A percentile compares a stretch with the other conserved stretches of the same genome.
phyloP scores from a whole-genome alignment of 2,888 invertebrate genomes.

The Tetramorium bicarinatum region DNA sequence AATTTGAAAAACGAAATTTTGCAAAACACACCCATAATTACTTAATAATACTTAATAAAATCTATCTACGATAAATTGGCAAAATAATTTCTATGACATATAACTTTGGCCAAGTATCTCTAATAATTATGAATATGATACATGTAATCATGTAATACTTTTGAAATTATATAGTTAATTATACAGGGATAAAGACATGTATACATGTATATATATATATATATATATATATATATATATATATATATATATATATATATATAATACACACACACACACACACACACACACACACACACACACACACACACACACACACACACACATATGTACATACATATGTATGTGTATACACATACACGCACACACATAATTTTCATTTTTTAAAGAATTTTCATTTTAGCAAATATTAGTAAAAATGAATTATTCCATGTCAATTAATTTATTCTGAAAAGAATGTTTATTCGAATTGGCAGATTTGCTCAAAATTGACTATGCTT shows the following conservation, averaged over 20 bases:
- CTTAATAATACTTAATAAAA: neutral
- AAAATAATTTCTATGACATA: neutral
- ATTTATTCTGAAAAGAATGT: neutral
- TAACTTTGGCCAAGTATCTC: neutral
- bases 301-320: no score
- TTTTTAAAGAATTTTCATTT: conserved; percentile 1
- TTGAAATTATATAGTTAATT: neutral
- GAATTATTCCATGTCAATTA: conserved; percentile 9
- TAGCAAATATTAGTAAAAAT: conserved; percentile 1
- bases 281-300: no score
- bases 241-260: neutral
- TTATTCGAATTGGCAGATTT: neutral
- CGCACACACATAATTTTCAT: neutral
- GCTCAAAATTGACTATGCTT: neutral
- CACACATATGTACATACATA: neutral
- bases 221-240: no score
- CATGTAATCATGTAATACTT: neutral
- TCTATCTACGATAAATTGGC: neutral
- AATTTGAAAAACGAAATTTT: conserved; percentile 30
- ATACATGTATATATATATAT: neutral
- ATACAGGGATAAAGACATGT: neutral
- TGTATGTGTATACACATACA: no score
- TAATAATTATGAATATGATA: conserved; percentile 11
- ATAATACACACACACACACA: no score
- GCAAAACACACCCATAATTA: neutral